Conservation (phyloP, 2,888 invertebrate species). For the Saturnia pavonia region DNA sequence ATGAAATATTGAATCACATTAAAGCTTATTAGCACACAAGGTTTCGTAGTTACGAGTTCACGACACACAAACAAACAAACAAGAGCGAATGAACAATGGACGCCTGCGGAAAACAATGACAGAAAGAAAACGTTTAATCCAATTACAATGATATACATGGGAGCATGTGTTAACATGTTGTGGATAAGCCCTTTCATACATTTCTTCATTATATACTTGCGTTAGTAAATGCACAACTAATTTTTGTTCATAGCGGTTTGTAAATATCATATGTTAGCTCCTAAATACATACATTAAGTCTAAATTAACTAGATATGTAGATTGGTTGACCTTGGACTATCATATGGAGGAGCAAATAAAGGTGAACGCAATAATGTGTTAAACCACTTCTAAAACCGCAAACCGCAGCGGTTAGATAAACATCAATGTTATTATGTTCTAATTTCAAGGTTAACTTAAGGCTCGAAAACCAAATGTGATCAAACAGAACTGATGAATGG, state of each 20-base stretch:
- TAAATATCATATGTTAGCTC: too few relatives aligned
- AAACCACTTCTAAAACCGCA: background rate
- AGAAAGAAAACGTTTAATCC: constrained; percentile 78
- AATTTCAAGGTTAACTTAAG: background rate
- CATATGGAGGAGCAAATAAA: background rate
- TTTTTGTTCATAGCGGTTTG: too few relatives aligned
- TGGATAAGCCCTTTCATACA: constrained; percentile 45
- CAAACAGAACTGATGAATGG: too few relatives aligned
- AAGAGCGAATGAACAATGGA: constrained; percentile 64
- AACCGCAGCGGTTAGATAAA: background rate
- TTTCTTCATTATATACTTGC: background rate
- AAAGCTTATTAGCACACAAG: constrained; percentile 72
- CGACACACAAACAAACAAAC: constrained; percentile 56
- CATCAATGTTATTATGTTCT: background rate
- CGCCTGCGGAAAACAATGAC: constrained; percentile 69
- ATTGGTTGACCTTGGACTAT: background rate
- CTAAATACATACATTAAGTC: background rate
- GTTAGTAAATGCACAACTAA: too few relatives aligned
- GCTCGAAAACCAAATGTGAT: background rate
- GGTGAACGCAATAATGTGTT: background rate
- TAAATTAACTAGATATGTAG: background rate
- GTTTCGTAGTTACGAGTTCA: constrained; percentile 48
- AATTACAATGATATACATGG: constrained; percentile 72
- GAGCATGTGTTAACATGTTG: constrained; percentile 33
- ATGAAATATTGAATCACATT: constrained; percentile 75